These are phyloP conservation scores for Diplogasteroides magnus DNA, from an alignment of 1,140 invertebrate genomes.

Conservation along the genomic window DNA sequence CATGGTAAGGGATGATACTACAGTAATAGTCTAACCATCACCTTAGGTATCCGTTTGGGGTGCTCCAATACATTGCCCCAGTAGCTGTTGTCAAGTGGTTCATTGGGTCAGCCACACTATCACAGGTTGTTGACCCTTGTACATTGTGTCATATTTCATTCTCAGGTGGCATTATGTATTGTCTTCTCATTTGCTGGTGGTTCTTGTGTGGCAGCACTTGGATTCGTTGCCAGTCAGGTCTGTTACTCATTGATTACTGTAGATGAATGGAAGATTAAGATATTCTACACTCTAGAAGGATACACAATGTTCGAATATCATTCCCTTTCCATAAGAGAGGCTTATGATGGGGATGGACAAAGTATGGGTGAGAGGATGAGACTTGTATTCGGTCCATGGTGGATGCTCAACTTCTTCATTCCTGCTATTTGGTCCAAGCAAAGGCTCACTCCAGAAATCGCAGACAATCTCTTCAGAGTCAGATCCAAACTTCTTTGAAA, in stretches of 20 bases:
- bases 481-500: conserved; percentile 25
- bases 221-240: conserved; percentile 29
- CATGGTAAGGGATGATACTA: conserved; percentile 9
- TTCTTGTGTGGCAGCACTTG: conserved; percentile 13
- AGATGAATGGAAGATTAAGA: too few species aligned
- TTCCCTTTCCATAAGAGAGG: conserved; percentile 10
- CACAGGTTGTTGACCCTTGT: conserved; percentile 4
- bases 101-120: conserved; percentile 5
- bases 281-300: conserved; percentile 19
- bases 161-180: background rate
- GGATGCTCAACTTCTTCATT: conserved; percentile 33
- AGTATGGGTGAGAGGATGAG: conserved; percentile 23
- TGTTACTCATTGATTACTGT: background rate
- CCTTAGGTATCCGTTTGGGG: conserved; percentile 17
- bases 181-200: conserved; percentile 20
- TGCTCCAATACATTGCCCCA: conserved; percentile 23
- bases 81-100: conserved; percentile 10
- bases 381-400: conserved; percentile 30
- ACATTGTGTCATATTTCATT: too few species aligned
- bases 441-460: conserved; percentile 27
- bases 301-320: conserved; percentile 31
- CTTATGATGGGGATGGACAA: conserved; percentile 25
- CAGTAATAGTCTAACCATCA: background rate
- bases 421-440: conserved; percentile 25
- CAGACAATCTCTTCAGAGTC: conserved; percentile 30